phyloP scores from a whole-genome alignment of 2,888 invertebrate species.

The Cryptocephalus primarius region DNA sequence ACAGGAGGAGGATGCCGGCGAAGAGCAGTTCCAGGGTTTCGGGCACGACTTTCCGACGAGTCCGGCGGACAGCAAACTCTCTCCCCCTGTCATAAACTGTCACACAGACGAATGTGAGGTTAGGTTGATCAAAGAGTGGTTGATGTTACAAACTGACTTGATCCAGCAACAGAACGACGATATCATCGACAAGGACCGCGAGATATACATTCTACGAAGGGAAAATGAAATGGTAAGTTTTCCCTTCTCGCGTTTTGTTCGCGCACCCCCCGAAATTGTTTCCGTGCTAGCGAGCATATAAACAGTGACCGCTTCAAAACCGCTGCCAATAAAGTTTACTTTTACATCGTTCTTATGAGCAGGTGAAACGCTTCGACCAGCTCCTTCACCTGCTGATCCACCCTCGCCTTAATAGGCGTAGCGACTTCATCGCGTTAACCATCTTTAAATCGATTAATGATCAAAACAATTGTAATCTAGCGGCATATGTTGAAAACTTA shows the following conservation, averaged over 20 bases:
- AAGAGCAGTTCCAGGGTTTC: slow-evolving; percentile 13
- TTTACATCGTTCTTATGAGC: no score
- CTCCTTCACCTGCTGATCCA: no score
- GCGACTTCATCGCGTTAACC: no score
- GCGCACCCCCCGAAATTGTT: no score
- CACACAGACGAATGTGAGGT: slow-evolving; percentile 46
- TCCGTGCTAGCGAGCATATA: no score
- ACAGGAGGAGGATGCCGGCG: slow-evolving; percentile 11
- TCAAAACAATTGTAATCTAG: no score
- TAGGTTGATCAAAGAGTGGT: slow-evolving; percentile 63
- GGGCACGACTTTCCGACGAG: slow-evolving; percentile 6
- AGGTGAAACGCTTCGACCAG: no score
- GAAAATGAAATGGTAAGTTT: slow-evolving; percentile 68
- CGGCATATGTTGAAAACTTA: no score
- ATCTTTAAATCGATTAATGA: no score
- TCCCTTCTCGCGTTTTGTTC: neutral
- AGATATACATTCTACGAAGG: slow-evolving; percentile 56
- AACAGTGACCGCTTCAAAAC: no score
- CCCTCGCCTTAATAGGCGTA: no score
- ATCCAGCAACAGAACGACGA: slow-evolving; percentile 86
- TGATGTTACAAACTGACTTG: slow-evolving; percentile 73
- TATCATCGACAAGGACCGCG: slow-evolving; percentile 67
- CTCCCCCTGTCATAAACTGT: slow-evolving; percentile 15
- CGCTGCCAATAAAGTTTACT: no score
- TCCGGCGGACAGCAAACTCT: neutral